These are phyloP conservation scores for Micrastur ruficollis DNA, from an alignment of 2,797 vertebrate genomes.

Conservation along the genomic window DNA sequence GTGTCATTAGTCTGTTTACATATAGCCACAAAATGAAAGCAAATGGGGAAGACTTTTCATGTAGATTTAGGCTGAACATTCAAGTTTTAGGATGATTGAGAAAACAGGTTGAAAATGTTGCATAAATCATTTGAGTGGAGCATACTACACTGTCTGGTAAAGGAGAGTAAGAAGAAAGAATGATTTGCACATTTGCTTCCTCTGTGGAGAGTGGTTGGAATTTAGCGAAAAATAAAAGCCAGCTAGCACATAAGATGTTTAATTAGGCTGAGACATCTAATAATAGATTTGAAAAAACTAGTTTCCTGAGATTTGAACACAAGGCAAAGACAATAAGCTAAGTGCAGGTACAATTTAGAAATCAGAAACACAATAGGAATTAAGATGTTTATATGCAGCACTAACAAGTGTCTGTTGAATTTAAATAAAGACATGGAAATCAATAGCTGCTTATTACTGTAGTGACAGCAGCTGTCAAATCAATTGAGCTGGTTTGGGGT, in stretches of 20 bases:
- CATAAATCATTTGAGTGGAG: neutral
- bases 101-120: neutral
- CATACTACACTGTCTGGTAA: neutral
- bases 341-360: neutral
- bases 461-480: conserved; percentile 15
- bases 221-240: neutral
- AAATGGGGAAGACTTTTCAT: fast-evolving
- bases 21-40: neutral
- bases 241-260: neutral
- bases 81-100: neutral
- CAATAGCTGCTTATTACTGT: neutral
- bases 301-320: neutral
- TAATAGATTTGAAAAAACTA: neutral
- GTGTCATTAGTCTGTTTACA: neutral
- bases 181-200: neutral
- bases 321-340: neutral
- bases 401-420: neutral
- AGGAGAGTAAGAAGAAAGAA: neutral
- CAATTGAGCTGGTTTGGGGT: neutral
- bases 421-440: conserved; percentile 12
- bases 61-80: neutral
- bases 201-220: neutral
- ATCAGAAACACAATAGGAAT: neutral
- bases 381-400: neutral
- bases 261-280: neutral